Evolutionary conservation across 2,113 vertebrate genomes (phyloP).

Genomic region (Pteropus alecto): DNA sequence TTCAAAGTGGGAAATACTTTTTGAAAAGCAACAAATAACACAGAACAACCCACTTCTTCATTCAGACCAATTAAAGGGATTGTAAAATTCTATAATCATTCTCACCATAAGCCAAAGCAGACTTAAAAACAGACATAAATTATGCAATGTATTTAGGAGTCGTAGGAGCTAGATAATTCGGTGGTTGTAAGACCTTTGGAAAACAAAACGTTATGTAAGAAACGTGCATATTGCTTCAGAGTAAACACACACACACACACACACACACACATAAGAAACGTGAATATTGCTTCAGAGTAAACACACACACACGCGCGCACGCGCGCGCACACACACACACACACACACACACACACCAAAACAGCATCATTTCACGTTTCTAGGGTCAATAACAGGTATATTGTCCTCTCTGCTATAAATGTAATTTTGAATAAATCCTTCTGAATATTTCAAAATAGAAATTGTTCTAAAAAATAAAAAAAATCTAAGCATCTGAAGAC

Average conservation of each 20-base stretch:
- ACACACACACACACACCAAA: neutral
- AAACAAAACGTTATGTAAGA: neutral
- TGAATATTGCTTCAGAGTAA: neutral
- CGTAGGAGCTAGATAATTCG: neutral
- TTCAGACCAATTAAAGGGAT: neutral
- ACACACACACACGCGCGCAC: neutral
- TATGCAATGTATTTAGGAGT: neutral
- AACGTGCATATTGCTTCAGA: neutral
- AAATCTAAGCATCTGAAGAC: neutral
- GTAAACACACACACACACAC: neutral
- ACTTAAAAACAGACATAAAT: neutral
- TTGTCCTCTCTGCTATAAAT: neutral
- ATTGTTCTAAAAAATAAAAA: neutral
- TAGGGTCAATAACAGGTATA: neutral
- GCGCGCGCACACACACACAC: neutral
- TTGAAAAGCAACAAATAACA: neutral
- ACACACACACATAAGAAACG: neutral
- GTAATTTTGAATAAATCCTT: constrained; percentile 15
- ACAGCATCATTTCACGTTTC: neutral
- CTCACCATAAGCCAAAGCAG: neutral
- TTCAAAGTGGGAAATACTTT: neutral
- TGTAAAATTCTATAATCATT: neutral
- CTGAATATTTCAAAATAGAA: neutral
- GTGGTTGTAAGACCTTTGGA: neutral
- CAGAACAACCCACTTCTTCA: neutral